Base-by-base conservation (phyloP, 2,888 invertebrate genomes). In the Synanthedon formicaeformis region DNA sequence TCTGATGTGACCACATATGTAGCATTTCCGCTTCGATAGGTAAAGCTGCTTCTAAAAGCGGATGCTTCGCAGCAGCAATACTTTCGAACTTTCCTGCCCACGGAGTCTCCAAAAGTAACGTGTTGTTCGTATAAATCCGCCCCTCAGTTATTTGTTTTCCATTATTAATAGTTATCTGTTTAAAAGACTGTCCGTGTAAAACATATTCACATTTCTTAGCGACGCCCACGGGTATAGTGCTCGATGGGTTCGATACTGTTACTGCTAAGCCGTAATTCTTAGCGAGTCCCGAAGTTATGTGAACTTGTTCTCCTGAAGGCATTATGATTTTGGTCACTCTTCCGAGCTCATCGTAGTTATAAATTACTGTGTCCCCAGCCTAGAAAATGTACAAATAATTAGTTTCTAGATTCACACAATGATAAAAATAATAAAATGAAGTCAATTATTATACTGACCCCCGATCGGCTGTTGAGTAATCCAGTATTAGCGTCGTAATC, bases 401-500 rank as follows among this genome's bases (percentile, higher is more conserved):
- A 13, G n/a, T 45, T 45, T 45, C 11, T 34, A 34, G 10, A 34
- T 34, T 34, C 34, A 34, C 6, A 5, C 6, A 27, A 27, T 27
- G 0, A 8, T 34, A 34, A 34, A 34, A 34, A 34, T 34, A 34
- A 34, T 45, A 10, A 52, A 23, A 10, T 40, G 3, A 50, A 27
- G 6, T 40, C 12, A 12, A 10, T 12, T 50, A 34, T 34, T 34
- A 49, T 49, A 86, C 90, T 85, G 80, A 92, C 92, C 69, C 94
- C 94, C 52, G 94, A 94, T 67, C 94, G 89, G 65, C 95, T 96
- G 61, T 94, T 93, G 27, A 98, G 88, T 56, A 98, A 88, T 14
- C 97, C 97, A 11, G 94, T 93, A 61, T 93, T 93, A 62, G 94
- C 94, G 73, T 97, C 96, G 71, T 98, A 98, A 70, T 96, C 96